These are phyloP conservation scores for Aricia agestis DNA, from an alignment of 1,140 invertebrate genomes.

Conservation along the genomic window DNA sequence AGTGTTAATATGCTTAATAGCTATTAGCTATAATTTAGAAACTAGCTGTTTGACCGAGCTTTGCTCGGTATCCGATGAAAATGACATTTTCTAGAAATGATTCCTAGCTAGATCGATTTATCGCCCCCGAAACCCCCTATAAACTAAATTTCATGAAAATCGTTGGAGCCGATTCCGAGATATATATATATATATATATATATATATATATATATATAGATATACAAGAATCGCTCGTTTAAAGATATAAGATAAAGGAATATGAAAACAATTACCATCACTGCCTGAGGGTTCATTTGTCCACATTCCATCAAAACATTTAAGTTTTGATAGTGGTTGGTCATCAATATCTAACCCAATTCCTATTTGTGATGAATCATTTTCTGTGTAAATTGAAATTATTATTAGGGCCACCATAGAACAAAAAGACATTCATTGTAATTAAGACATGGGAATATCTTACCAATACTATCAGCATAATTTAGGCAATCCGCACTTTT, in stretches of 20 bases:
- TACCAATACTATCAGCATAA: not conserved
- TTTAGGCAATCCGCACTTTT: not conserved
- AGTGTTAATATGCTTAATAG: no score
- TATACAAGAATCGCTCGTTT: no score
- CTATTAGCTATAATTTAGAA: no score
- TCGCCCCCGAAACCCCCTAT: no score
- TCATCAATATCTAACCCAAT: constrained; percentile 25
- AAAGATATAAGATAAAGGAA: not conserved
- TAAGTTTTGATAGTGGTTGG: constrained; percentile 23
- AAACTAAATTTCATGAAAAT: no score
- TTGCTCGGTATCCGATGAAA: no score
- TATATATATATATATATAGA: no score
- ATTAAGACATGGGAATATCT: not conserved
- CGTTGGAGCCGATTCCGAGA: no score
- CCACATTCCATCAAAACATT: not conserved
- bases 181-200: no score
- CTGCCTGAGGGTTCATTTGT: not conserved
- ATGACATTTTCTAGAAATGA: no score
- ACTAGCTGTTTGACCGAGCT: no score
- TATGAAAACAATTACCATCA: not conserved
- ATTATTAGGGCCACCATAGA: not conserved
- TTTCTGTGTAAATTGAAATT: constrained; percentile 17
- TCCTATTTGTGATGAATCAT: constrained; percentile 8
- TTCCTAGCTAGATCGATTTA: no score
- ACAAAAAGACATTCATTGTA: not conserved